phyloP scores from a whole-genome alignment of 2,888 invertebrate genomes.

The Oxystoma pomonae region DNA sequence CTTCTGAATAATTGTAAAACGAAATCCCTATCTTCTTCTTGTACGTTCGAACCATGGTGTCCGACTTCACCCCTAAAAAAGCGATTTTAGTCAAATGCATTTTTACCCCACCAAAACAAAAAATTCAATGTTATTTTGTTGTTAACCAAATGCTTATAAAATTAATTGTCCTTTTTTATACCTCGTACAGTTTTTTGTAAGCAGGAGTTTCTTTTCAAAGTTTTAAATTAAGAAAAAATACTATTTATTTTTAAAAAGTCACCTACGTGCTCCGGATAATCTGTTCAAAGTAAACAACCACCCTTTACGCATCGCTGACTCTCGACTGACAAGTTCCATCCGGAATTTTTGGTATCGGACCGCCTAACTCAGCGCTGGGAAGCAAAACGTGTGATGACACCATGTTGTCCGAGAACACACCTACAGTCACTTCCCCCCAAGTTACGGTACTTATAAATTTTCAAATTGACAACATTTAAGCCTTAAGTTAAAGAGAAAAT shows the following conservation, averaged over 20 bases:
- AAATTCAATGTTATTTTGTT: neutral
- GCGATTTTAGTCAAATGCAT: neutral
- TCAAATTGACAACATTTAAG: no score
- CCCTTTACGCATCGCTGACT: neutral
- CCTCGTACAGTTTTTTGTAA: neutral
- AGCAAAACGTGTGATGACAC: neutral
- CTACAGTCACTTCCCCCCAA: constrained; percentile 5
- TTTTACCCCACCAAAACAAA: neutral
- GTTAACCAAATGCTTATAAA: neutral
- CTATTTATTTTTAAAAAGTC: neutral
- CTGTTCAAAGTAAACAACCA: neutral
- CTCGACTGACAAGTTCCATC: neutral
- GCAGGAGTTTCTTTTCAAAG: neutral
- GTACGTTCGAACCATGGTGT: constrained; percentile 10
- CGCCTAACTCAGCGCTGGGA: neutral
- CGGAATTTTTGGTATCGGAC: neutral
- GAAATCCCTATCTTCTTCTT: constrained; percentile 10
- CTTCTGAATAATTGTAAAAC: constrained; percentile 9
- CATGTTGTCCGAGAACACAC: neutral
- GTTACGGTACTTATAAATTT: neutral
- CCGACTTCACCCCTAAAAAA: constrained; percentile 9
- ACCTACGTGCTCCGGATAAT: neutral
- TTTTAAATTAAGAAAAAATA: neutral
- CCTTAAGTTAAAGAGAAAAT: no score
- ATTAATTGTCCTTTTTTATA: neutral